Percentiles rank a stretch among this genome's conserved stretches.
Evolutionary conservation across 2,888 invertebrate species (phyloP).

Genomic region (Drosophila longiperda): DNA sequence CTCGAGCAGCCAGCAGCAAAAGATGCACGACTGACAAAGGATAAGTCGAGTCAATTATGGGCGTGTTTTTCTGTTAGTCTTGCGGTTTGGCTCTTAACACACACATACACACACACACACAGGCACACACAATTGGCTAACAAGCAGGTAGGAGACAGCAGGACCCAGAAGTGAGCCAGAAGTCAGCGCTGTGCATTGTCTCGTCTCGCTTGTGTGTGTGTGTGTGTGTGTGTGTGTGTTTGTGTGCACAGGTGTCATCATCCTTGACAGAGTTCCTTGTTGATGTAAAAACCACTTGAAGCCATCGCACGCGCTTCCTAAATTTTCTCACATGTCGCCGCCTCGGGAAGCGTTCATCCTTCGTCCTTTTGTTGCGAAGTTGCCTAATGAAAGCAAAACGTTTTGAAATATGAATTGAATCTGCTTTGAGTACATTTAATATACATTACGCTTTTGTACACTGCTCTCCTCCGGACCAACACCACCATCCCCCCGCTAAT

Average conservation of each 20-base stretch:
- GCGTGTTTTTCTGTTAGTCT: slow-evolving; percentile 66
- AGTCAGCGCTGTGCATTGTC: slow-evolving; percentile 37
- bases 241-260: slow-evolving; percentile 75
- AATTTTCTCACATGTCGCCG: slow-evolving; percentile 56
- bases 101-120: slow-evolving; percentile 4
- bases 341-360: slow-evolving; percentile 31
- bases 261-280: slow-evolving; percentile 38
- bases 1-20: slow-evolving; percentile 37
- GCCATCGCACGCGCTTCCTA: slow-evolving; percentile 66
- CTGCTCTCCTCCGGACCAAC: neutral
- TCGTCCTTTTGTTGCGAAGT: slow-evolving; percentile 53
- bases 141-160: slow-evolving; percentile 32
- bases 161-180: slow-evolving; percentile 38
- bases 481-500: slow-evolving; percentile 46
- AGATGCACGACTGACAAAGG: slow-evolving; percentile 45
- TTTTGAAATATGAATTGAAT: slow-evolving; percentile 78
- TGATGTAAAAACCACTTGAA: slow-evolving; percentile 61
- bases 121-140: slow-evolving; percentile 42
- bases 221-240: slow-evolving; percentile 27
- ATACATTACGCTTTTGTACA: slow-evolving; percentile 71
- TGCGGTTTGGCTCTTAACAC: slow-evolving; percentile 50
- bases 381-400: slow-evolving; percentile 73
- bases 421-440: slow-evolving; percentile 77
- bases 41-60: slow-evolving; percentile 70
- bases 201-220: slow-evolving; percentile 15